These are phyloP conservation scores for Cephonodes hylas DNA, from an alignment of 2,888 invertebrate species.

Conservation along the genomic window DNA sequence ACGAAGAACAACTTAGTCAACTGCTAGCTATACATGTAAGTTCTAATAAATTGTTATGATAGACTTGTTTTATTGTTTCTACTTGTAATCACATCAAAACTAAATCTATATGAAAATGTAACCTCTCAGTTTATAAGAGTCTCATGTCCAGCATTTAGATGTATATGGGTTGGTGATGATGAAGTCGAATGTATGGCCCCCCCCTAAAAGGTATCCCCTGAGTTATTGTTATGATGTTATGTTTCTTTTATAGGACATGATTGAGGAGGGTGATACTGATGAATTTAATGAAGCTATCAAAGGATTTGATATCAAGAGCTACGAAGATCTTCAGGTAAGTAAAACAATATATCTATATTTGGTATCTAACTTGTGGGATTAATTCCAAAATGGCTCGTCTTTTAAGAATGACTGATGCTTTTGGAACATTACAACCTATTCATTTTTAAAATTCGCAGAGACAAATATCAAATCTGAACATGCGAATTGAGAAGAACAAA, in stretches of 20 bases:
- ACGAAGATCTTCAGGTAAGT: slow-evolving; percentile 89
- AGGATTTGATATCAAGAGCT: slow-evolving; percentile 87
- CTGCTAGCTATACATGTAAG: slow-evolving; percentile 86
- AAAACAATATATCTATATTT: neutral
- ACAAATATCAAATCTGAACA: slow-evolving; percentile 84
- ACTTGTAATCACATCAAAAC: neutral
- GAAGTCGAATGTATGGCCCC: too few species aligned
- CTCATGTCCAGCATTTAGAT: too few species aligned
- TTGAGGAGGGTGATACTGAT: slow-evolving; percentile 88
- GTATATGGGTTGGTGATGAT: too few species aligned
- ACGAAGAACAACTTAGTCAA: slow-evolving; percentile 91
- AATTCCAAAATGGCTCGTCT: too few species aligned
- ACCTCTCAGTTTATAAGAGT: too few species aligned
- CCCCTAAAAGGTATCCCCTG: too few species aligned
- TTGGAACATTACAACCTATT: too few species aligned
- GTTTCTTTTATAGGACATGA: slow-evolving; percentile 60
- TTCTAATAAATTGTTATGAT: neutral
- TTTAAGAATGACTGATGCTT: too few species aligned
- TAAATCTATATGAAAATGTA: too few species aligned
- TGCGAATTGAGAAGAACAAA: slow-evolving; percentile 88
- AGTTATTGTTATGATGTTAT: too few species aligned
- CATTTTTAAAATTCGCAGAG: slow-evolving; percentile 43
- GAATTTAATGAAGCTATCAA: slow-evolving; percentile 88
- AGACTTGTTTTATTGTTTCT: neutral
- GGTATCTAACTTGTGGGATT: too few species aligned